Base-by-base conservation (phyloP, 2,888 invertebrate genomes). In the Athripsodes cinereus region DNA sequence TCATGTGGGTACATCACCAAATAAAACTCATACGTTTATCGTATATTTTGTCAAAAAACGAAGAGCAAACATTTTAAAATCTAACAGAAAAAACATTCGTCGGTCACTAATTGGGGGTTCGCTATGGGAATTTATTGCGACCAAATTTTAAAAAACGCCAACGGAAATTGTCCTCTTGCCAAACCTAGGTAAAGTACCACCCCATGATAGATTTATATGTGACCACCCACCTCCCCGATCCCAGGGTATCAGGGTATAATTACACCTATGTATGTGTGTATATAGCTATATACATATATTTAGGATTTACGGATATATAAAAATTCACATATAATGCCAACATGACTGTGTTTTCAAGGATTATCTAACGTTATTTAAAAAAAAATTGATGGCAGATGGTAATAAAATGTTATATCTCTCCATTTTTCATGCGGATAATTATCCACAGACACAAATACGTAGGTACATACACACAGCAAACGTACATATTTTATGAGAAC, bases 51-150 rank as follows among this genome's bases (percentile, higher is more conserved):
- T 20, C 18, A 52, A 18, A 40, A 52, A 35, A 10, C 20, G 20
- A 40, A 52, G 18, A 31, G 31, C 40, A 35, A 53, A 53, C 52
- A 40, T 53, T 53, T 53, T 34, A 35, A 40, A 53, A 40, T 53
- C 46, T 46, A 53, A 44, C 22, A 53, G 46, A 53, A 46, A 21
- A 26, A 46, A 46, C 53, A 53, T 53, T 55, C 46, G 20, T 48
- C 48, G 48, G 49, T 48, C 46, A 34, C 55, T 55, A 55, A 55
- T 55, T 55, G 55, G 55, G 46, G 47, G 49, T 31, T 55, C 49
- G 55, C 55, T 34, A 49, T 44, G n/a, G 31, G 48, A 55, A 55
- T 55, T 55, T 55, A 55, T 55, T 34, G 55, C 55, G 34, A 55
- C 55, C 55, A 55, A 55, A 55, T 34, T 52, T 55, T 55, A 34